Evolutionary conservation across 2,888 invertebrate genomes (phyloP), one percentile per base, ranked within the genome.

Genomic region (Idaea straminata): DNA sequence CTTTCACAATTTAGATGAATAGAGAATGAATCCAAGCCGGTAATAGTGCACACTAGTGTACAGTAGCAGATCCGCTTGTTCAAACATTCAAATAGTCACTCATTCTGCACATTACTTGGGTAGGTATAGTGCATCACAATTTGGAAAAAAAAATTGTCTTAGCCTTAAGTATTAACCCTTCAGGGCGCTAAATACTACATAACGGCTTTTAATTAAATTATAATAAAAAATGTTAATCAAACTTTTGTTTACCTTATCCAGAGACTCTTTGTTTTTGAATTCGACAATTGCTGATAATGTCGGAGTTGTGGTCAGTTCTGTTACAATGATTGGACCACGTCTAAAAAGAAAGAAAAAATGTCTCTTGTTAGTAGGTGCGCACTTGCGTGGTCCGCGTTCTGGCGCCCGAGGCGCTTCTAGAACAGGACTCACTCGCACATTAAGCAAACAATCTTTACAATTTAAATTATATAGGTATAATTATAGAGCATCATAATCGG

Each of bases 251-350:
- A 92, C 92, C 92, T 92, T 91, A 82, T 92, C 91, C 92, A 92
- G 88, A 85, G 89, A 91, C 83, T 92, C 93, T 92, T 92, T 92
- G 92, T 92, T 92, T 92, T 92, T 92, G 92, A 92, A 92, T 92
- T 92, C 92, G 89, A 92, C 91, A 85, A 92, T 92, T 86, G 92
- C 92, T 89, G 92, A 92, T 91, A 92, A 90, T 91, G 92, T 91
- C 84, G 92, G 92, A 87, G 92, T 92, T 85, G 91, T 92, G 91
- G 93, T 92, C 92, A 89, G 90, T 92, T 92, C 92, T 84, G 92
- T 92, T 83, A 92, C 92, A 89, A 92, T 90, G 91, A 92, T 92
- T 89, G 92, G 92, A 92, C 92, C 92, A 92, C 92, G 92, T 92
- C 92, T 92, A 92, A 89, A 92, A 92, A 92, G 86, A 91, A 92